Evolutionary conservation across 1,140 invertebrate species (phyloP).

Genomic region (Dysdera silvatica): DNA sequence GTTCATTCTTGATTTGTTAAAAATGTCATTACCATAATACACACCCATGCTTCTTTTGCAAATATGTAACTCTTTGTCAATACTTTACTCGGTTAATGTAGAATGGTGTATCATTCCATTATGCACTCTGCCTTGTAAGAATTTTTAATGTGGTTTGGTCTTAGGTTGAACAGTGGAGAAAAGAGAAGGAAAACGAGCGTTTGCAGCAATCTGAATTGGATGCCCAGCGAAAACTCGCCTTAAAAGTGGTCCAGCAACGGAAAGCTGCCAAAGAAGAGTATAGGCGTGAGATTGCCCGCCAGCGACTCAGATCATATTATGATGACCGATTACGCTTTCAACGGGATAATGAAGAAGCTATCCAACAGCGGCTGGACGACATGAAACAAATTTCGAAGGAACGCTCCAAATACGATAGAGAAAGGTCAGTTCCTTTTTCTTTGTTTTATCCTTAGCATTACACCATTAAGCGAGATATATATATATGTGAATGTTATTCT

Average conservation of each 20-base stretch:
- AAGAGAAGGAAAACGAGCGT: conserved; percentile 26
- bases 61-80: too few relatives aligned
- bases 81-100: too few relatives aligned
- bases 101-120: neutral
- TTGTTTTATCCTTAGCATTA: neutral
- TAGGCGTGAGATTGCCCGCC: conserved; percentile 19
- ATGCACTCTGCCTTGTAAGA: too few relatives aligned
- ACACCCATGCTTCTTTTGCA: too few relatives aligned
- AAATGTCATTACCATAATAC: too few relatives aligned
- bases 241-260: conserved; percentile 23
- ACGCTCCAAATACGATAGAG: conserved; percentile 26
- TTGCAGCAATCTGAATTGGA: conserved; percentile 23
- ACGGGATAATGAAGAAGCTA: conserved; percentile 24
- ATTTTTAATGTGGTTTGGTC: too few relatives aligned
- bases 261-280: conserved; percentile 26
- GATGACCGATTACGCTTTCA: conserved; percentile 27
- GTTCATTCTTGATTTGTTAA: too few relatives aligned
- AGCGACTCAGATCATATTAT: conserved; percentile 23
- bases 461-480: too few relatives aligned
- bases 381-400: conserved; percentile 17
- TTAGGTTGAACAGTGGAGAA: conserved; percentile 27
- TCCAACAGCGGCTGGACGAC: conserved; percentile 24
- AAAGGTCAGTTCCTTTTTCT: conserved; percentile 12
- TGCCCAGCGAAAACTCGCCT: conserved; percentile 17
- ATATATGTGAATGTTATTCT: too few relatives aligned